Percentiles rank a stretch among this genome's conserved stretches.
Evolutionary conservation across 2,888 invertebrate species (phyloP).

Genomic region (Spialia ferax): DNA sequence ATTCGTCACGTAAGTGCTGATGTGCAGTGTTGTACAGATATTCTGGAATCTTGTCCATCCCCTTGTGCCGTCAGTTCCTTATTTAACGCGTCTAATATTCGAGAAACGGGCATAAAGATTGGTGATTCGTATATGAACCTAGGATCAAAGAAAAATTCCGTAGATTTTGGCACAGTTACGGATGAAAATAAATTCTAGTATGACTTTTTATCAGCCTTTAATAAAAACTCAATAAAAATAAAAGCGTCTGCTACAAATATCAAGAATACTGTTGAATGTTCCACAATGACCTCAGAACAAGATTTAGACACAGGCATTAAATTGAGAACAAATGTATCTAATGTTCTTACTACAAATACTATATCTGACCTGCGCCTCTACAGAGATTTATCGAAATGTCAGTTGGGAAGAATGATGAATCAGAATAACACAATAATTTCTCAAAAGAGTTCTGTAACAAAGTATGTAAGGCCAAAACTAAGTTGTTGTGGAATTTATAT

Average conservation of each 20-base stretch:
- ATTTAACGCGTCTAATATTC: slow-evolving; percentile 56
- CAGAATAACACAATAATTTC: slow-evolving; percentile 10
- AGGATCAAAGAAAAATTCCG: slow-evolving; percentile 46
- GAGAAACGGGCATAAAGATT: slow-evolving; percentile 60
- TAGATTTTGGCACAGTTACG: slow-evolving; percentile 57
- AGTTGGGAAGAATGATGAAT: not conserved
- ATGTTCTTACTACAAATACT: not conserved
- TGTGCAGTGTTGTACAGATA: slow-evolving; percentile 76
- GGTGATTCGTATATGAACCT: slow-evolving; percentile 53
- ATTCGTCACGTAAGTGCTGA: slow-evolving; percentile 71
- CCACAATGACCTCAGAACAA: slow-evolving; percentile 48
- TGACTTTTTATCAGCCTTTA: slow-evolving; percentile 10
- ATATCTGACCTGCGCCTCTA: not conserved
- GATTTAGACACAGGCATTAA: slow-evolving; percentile 48
- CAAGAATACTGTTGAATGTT: slow-evolving; percentile 46
- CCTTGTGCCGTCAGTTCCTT: slow-evolving; percentile 62
- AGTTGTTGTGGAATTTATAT: slow-evolving; percentile 70
- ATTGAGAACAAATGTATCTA: slow-evolving; percentile 52
- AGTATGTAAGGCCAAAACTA: slow-evolving; percentile 55
- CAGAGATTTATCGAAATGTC: slow-evolving; percentile 10
- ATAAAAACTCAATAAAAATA: slow-evolving; percentile 53
- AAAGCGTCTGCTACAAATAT: slow-evolving; percentile 58
- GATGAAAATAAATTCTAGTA: slow-evolving; percentile 30
- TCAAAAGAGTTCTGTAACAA: slow-evolving; percentile 46
- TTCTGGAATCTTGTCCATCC: slow-evolving; percentile 50